A percentile compares a stretch with the other conserved stretches of the same genome.
Evolutionary conservation across 2,888 invertebrate genomes (phyloP).

Genomic region (Drosophila austrosaltans): DNA sequence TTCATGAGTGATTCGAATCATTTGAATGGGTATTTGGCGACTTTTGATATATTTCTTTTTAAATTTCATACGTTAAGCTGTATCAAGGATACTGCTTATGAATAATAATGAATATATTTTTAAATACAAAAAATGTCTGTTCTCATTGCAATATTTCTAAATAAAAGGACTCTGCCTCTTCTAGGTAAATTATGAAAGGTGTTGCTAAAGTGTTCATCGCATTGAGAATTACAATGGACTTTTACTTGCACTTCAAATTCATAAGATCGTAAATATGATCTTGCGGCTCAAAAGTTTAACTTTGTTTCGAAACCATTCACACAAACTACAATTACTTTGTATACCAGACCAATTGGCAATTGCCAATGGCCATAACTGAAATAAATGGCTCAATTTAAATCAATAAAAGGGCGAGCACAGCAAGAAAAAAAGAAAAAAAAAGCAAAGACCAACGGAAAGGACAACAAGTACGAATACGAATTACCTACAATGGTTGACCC

Average conservation of each 20-base stretch:
- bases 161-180: neutral
- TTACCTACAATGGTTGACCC: slow-evolving; percentile 23
- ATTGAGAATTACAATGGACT: no score
- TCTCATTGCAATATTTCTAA: no score
- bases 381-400: slow-evolving; percentile 75
- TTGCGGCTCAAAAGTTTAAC: slow-evolving; percentile 51
- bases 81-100: no score
- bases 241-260: neutral
- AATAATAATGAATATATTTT: no score
- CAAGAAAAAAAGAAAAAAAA: neutral
- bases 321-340: slow-evolving; percentile 59
- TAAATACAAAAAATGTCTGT: no score
- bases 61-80: no score
- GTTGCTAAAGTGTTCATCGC: slow-evolving; percentile 1
- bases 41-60: no score
- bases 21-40: no score
- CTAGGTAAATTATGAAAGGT: slow-evolving; percentile 28
- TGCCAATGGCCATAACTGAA: slow-evolving; percentile 33
- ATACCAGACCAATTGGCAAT: slow-evolving; percentile 22
- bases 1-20: no score
- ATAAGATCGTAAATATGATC: slow-evolving; percentile 33
- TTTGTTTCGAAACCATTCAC: slow-evolving; percentile 45
- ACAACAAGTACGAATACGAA: slow-evolving; percentile 10
- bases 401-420: slow-evolving; percentile 56
- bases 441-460: neutral